Evolutionary conservation across 1,140 invertebrate genomes (phyloP), one percentile per base, ranked within the genome.

Genomic region (Hydropsyche tenuis): DNA sequence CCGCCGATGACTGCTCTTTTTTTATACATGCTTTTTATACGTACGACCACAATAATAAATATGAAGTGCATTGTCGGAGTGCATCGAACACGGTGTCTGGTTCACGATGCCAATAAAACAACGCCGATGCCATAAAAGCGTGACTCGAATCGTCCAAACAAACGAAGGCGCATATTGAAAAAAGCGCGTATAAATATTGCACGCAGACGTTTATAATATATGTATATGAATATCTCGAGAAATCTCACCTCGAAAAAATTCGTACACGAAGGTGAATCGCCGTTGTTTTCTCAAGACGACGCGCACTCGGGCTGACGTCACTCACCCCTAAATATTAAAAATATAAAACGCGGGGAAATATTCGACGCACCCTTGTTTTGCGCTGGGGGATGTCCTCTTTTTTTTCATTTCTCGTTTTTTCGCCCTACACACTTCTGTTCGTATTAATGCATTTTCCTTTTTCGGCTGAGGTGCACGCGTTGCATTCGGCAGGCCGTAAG

Each of bases 371-470:
- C 51, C 68, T 23, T 27, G 63, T 72, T 56, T 64, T 53, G 63
- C 37, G 48, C 46, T 42, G 16, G 16, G 46, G 11, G 37, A 12
- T 48, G 20, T 72, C 56, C 69, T 30, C 53, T 51, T 42, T 18
- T 45, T 25, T 62, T 62, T 43, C 43, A 27, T 56, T 64, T 30
- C 64, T 66, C 66, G 20, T 43, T 71, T 37, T 62, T 71, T 53
- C 51, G 22, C 20, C 53, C 69, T 42, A 60, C 53, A 23, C 56
- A 23, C 16, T 37, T 37, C 48, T 48, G 43, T 62, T 66, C 30
- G 75, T 71, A 76, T 76, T 76, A 76, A 76, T 76, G 75, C 70
- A 62, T 76, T 76, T 76, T 73, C 22, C 75, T 76, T 72, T 51
- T 5, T 12, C 14, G 56, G 60, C 63, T 46, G 30, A 75, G 48